Conservation (phyloP, 2,888 invertebrate genomes). For the Parelbella ahira region DNA sequence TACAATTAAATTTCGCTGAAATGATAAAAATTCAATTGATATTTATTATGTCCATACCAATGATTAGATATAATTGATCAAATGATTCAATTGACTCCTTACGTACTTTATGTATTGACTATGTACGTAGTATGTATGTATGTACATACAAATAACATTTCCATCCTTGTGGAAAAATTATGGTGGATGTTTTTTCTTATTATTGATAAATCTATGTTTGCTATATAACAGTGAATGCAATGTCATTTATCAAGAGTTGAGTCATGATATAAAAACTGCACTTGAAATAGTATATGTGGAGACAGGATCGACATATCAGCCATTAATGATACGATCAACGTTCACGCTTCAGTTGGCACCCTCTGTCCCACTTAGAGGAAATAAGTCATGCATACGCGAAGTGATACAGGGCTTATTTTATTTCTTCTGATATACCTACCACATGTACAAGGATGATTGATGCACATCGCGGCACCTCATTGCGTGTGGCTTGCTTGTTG, state of each 20-base stretch:
- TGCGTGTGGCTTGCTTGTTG: conserved; percentile 10
- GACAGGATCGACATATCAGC: conserved; percentile 7
- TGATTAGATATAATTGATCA: too few relatives aligned
- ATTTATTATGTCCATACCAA: too few relatives aligned
- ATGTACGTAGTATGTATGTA: not conserved
- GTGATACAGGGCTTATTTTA: conserved; percentile 17
- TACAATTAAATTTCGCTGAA: too few relatives aligned
- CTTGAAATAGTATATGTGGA: conserved; percentile 4
- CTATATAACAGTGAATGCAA: too few relatives aligned
- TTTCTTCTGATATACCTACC: conserved; percentile 5
- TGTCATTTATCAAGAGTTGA: too few relatives aligned
- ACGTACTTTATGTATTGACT: not conserved
- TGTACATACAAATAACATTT: not conserved
- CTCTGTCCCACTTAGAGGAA: conserved; percentile 22
- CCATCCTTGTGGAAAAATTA: too few relatives aligned
- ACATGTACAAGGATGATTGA: conserved; percentile 22
- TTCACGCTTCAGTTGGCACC: conserved; percentile 18
- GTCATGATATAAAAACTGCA: not conserved
- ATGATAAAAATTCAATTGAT: too few relatives aligned
- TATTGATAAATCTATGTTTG: too few relatives aligned
- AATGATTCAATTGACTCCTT: too few relatives aligned
- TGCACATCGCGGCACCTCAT: conserved; percentile 4
- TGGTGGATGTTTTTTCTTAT: too few relatives aligned
- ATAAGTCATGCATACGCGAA: conserved; percentile 20
- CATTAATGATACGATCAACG: conserved; percentile 14